Base-by-base conservation (phyloP, 2,113 vertebrate genomes). In the Seriola quinqueradiata region DNA sequence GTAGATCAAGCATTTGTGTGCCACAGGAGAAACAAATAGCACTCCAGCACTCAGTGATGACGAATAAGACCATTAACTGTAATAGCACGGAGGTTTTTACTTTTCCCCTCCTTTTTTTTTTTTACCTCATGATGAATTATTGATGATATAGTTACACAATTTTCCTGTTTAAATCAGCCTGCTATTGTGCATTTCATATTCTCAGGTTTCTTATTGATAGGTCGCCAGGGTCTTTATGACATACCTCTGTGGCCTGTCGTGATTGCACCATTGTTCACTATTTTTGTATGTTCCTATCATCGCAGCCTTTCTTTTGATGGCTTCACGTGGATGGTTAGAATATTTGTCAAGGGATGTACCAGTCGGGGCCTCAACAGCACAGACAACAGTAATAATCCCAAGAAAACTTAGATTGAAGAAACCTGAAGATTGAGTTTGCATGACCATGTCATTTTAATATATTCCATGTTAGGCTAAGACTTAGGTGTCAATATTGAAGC, bases 1-100 rank as follows among this genome's bases (percentile, higher is more conserved):
- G 75, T 52, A 84, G 81, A 87, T 87, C 78, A 78, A 75, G 75
- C 61, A 61, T 84, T 67, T 55, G 67, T 66, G 50, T 86, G 61
- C 75, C 82, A 72, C 71, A 57, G 19, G 48, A 81, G 61, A 80
- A 88, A 86, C 77, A 87, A 87, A 90, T 75, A 63, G 52, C 69
- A 60, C 48, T 81, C 1, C 54, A 70, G 38, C 40, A 40, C 57
- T 86, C 64, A 60, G 64, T 25, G 23, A 82, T 87, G 89, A 93
- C 60, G 58, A 70, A 89, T 79, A 57, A 69, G 80, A 84, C 60
- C 66, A 79, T 87, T 71, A 73, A 16, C 72, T 60, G 69, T 59
- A 79, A 84, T 77, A 77, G 65, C 42, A 34, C 14, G 1, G 59
- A 69, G 38, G 34, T 42, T 77, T 79, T 65, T 16, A 64, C 57